A percentile compares a stretch with the other conserved stretches of the same genome.
Evolutionary conservation across 1,140 invertebrate species (phyloP).

Genomic region (Dendrolimus punctatus): DNA sequence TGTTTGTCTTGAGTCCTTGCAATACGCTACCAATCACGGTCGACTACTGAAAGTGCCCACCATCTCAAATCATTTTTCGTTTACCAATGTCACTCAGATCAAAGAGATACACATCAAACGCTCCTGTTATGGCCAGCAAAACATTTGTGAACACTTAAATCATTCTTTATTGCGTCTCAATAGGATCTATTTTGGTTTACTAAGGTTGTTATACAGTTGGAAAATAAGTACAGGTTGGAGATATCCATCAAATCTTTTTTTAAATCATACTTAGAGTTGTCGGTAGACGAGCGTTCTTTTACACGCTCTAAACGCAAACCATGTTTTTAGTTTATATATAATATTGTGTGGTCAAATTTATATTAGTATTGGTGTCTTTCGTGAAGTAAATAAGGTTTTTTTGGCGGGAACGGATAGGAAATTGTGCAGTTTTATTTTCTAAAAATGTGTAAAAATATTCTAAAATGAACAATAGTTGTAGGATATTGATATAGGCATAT

Average conservation of each 20-base stretch:
- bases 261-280: constrained; percentile 37
- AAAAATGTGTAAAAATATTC: too few relatives aligned
- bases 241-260: constrained; percentile 38
- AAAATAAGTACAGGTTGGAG: constrained; percentile 14
- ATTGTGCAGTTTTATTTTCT: too few relatives aligned
- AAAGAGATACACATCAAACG: constrained; percentile 54
- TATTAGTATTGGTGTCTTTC: too few relatives aligned
- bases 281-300: background rate
- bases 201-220: constrained; percentile 11
- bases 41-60: constrained; percentile 21
- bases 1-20: too few relatives aligned
- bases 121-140: constrained; percentile 27
- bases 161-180: constrained; percentile 6
- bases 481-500: too few relatives aligned
- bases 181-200: constrained; percentile 17
- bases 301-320: too few relatives aligned
- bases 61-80: constrained; percentile 48
- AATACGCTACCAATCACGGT: background rate
- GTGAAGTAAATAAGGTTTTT: too few relatives aligned
- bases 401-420: too few relatives aligned
- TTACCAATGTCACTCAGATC: constrained; percentile 54
- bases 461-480: too few relatives aligned
- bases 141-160: constrained; percentile 22
- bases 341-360: too few relatives aligned
- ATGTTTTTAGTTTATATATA: too few relatives aligned